phyloP scores from a whole-genome alignment of 2,888 invertebrate species.

The Acheta domesticus region DNA sequence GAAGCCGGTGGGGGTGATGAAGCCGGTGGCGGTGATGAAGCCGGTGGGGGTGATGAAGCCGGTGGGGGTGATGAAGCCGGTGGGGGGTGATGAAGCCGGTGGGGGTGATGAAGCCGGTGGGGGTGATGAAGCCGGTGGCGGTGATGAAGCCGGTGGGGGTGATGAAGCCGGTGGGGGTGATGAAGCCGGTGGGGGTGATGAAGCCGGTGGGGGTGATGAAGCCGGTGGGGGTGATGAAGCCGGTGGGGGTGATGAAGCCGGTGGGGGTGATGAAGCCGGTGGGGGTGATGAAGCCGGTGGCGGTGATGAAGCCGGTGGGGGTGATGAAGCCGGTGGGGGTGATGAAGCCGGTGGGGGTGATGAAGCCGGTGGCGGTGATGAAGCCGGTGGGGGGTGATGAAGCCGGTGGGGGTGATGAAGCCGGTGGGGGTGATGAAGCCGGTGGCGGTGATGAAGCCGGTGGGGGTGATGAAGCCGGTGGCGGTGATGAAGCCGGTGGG shows the following conservation, averaged over 20 bases:
- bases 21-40: too few relatives aligned
- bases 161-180: too few relatives aligned
- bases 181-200: too few relatives aligned
- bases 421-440: too few relatives aligned
- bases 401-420: not conserved
- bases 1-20: too few relatives aligned
- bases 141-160: not conserved
- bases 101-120: not conserved
- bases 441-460: too few relatives aligned
- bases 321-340: not conserved
- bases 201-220: not conserved
- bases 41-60: too few relatives aligned
- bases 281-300: too few relatives aligned
- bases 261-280: too few relatives aligned
- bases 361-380: not conserved
- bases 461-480: not conserved
- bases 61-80: too few relatives aligned
- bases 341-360: constrained; percentile 25
- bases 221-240: not conserved
- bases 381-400: too few relatives aligned
- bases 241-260: not conserved
- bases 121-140: too few relatives aligned
- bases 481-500: not conserved
- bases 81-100: not conserved
- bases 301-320: not conserved